Percentiles rank a stretch among this genome's conserved stretches.
These are phyloP conservation scores for Psix sp. DNA, from an alignment of 1,140 invertebrate species.

Conservation along the genomic window DNA sequence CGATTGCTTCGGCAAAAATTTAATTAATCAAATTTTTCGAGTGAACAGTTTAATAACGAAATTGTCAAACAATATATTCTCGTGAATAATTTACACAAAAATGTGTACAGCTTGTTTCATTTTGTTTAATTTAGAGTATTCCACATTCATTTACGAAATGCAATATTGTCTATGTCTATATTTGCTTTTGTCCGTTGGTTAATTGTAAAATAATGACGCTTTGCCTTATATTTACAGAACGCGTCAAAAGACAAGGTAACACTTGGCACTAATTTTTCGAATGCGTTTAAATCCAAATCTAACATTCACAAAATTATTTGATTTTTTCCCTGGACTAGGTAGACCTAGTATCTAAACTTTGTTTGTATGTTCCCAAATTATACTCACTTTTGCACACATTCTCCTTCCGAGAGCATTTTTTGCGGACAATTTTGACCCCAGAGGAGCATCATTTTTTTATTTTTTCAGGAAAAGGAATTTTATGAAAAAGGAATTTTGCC, in stretches of 20 bases:
- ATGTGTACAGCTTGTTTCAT: no score
- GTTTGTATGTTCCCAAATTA: no score
- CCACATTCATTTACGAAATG: not conserved
- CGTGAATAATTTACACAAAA: no score
- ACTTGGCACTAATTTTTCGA: constrained; percentile 55
- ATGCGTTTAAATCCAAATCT: not conserved
- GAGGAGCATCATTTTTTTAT: constrained; percentile 1
- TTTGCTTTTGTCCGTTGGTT: constrained; percentile 24
- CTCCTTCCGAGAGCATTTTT: constrained; percentile 1
- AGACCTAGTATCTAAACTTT: no score
- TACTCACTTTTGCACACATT: no score
- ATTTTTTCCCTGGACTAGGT: no score
- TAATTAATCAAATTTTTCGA: no score
- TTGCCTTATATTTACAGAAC: constrained; percentile 75
- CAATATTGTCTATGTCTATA: not conserved
- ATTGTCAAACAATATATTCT: no score
- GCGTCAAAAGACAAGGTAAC: constrained; percentile 76
- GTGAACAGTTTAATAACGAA: no score
- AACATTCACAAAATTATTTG: not conserved
- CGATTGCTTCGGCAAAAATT: no score
- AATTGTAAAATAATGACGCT: constrained; percentile 69
- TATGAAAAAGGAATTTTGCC: constrained; percentile 1
- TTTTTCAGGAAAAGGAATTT: constrained; percentile 25
- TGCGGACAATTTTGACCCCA: not conserved
- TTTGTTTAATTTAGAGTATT: no score